Evolutionary conservation across 2,113 vertebrate species (phyloP).

Genomic region (Hyaena hyaena): DNA sequence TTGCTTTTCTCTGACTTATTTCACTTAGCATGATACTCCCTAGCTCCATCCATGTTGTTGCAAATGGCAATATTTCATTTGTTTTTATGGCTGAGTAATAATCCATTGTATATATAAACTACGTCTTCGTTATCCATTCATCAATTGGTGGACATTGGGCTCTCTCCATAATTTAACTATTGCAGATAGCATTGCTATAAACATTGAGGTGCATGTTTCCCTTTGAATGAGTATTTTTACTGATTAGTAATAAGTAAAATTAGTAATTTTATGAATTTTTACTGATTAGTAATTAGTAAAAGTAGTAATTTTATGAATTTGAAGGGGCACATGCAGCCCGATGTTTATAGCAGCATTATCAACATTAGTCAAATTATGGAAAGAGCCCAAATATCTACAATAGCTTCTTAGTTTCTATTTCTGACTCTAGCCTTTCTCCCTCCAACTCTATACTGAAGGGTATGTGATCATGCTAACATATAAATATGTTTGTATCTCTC

Average conservation of each 20-base stretch:
- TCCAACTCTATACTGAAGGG: background rate
- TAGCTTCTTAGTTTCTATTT: background rate
- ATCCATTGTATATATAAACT: no score
- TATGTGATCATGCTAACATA: constrained; percentile 6
- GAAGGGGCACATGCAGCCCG: background rate
- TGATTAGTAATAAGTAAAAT: no score
- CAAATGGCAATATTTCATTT: background rate
- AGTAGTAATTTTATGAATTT: background rate
- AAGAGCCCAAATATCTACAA: background rate
- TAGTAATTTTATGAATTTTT: background rate
- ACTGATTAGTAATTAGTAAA: no score
- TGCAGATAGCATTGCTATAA: background rate
- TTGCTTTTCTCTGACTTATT: background rate
- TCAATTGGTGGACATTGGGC: no score
- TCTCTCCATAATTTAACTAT: no score
- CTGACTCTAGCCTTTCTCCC: background rate
- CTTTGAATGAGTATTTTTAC: background rate
- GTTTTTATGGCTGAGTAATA: background rate
- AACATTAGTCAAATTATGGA: background rate
- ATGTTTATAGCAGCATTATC: background rate
- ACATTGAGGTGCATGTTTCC: background rate
- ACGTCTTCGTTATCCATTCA: no score
- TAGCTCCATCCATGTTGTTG: background rate
- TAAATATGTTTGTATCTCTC: background rate
- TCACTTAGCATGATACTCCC: background rate